Conservation (phyloP, 2,113 vertebrate genomes). For the Cryptomyrus ogoouensis region DNA sequence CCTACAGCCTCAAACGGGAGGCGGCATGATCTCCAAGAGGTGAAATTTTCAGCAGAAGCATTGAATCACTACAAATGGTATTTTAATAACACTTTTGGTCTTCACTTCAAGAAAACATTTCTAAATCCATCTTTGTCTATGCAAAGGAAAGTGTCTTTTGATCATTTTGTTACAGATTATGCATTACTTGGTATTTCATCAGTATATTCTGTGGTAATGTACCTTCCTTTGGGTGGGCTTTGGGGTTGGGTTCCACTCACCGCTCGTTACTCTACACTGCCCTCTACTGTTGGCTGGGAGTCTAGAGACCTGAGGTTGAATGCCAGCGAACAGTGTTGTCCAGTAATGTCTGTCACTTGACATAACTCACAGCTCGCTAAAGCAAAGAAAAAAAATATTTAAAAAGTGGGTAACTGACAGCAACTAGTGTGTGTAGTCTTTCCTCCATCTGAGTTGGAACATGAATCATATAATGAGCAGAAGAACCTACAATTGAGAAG, state of each 20-base stretch:
- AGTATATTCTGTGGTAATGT: background rate
- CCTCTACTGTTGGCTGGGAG: background rate
- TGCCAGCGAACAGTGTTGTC: background rate
- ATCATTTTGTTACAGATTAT: background rate
- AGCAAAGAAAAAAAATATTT: background rate
- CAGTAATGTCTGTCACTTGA: background rate
- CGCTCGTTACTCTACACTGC: background rate
- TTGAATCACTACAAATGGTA: background rate
- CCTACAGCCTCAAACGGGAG: background rate
- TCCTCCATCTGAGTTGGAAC: background rate
- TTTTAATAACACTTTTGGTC: background rate
- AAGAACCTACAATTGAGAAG: background rate
- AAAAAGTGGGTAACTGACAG: background rate
- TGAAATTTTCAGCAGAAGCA: background rate
- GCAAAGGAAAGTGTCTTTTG: background rate
- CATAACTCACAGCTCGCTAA: background rate
- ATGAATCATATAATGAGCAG: background rate
- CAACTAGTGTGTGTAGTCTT: background rate
- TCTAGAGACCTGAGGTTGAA: background rate
- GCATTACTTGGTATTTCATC: background rate
- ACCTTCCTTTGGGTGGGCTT: background rate
- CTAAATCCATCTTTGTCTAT: background rate
- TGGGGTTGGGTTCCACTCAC: background rate
- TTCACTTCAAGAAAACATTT: background rate
- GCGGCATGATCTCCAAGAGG: background rate